Evolutionary conservation across 2,113 vertebrate genomes (phyloP), one percentile per base, ranked within the genome.

Genomic region (Chionomys nivalis): DNA sequence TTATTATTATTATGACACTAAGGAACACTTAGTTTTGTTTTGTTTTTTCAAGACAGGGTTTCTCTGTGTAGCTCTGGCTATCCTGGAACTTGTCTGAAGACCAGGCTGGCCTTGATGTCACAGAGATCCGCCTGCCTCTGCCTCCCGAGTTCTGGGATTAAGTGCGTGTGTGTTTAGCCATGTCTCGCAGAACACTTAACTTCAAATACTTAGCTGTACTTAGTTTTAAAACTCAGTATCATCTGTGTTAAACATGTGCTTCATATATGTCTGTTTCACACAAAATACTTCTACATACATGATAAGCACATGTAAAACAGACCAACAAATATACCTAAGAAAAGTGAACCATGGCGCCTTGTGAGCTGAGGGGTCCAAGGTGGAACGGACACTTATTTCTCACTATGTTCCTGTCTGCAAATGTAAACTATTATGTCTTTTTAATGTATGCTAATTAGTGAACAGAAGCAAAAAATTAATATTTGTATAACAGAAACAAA

Each of bases 351-450:
- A 17, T 28, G 47, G 16, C 81, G 21, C 47, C 66, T 93, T 78
- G 39, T 36, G 73, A 14, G 19, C 7, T 75, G 31, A 70, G 2
- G 13, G 17, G 11, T 47, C 91, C 70, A 87, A 78, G 44, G 36
- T 72, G 6, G 87, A 49, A 73, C 26, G n/a, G 24, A 93, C 36
- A 82, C 19, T 87, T 66, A 91, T 31, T 91, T 78, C 68, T 89
- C n/a, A 61, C 5, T 91, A 1, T 66, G 83, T 6, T 85, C 28
- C 39, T 94, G 92, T 95, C 47, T 68, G 72, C n/a, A 87, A 26
- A 61, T 86, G 78, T 89, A 93, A 89, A 92, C 52, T 73, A 49
- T 82, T 92, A 44, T 49, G 73, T 89, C 39, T 75, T 70, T 90
- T 83, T 63, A 87, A 68, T 72, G 26, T 73, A 88, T 52, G 19